Percentiles rank a stretch among this genome's conserved stretches.
Conservation (phyloP, 2,888 invertebrate species). For the Marronus borbonicus region DNA sequence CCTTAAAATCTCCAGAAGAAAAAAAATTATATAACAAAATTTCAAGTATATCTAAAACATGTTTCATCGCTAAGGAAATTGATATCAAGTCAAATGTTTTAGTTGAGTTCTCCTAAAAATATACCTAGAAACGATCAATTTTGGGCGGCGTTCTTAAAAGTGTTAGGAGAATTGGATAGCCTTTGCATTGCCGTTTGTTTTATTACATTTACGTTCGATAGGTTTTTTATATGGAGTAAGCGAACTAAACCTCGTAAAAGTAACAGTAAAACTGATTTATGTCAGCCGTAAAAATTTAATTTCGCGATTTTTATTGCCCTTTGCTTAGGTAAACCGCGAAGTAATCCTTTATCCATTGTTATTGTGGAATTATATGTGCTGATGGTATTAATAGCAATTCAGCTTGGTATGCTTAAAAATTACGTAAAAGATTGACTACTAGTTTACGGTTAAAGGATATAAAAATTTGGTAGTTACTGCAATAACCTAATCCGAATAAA, state of each 20-base stretch:
- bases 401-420: neutral
- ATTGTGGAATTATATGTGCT: constrained; percentile 10
- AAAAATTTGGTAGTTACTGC: neutral
- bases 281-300: constrained; percentile 51
- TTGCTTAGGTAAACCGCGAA: constrained; percentile 48
- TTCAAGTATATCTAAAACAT: too few relatives aligned
- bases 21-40: too few relatives aligned
- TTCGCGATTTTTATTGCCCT: constrained; percentile 48
- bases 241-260: constrained; percentile 52
- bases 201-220: constrained; percentile 46
- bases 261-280: constrained; percentile 52
- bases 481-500: too few relatives aligned
- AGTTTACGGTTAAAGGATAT: neutral
- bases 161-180: neutral
- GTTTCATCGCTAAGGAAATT: too few relatives aligned
- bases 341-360: constrained; percentile 46
- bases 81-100: too few relatives aligned
- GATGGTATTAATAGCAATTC: constrained; percentile 18
- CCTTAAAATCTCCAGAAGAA: too few relatives aligned
- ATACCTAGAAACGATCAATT: neutral
- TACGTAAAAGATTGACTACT: neutral
- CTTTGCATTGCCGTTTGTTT: constrained; percentile 24
- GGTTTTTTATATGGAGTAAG: constrained; percentile 46
- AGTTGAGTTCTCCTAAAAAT: too few relatives aligned
- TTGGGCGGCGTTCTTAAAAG: neutral